Conservation (phyloP, 2,888 invertebrate genomes). For the Caenorhabditis imperialis region DNA sequence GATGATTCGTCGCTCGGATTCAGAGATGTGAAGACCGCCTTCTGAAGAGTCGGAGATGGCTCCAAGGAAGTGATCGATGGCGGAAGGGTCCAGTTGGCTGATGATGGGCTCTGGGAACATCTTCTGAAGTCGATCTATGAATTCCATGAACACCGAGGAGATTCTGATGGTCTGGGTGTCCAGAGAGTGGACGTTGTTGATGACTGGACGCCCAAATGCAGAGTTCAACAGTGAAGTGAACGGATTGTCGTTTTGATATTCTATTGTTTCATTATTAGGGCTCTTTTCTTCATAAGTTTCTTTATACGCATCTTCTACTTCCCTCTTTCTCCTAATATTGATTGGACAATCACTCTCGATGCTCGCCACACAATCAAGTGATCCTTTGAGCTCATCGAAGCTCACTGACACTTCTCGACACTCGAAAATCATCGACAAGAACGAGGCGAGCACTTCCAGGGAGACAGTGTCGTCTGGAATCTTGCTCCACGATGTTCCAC, state of each 20-base stretch:
- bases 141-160: slow-evolving; percentile 60
- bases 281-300: no score
- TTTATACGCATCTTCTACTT: not conserved
- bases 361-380: slow-evolving; percentile 48
- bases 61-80: slow-evolving; percentile 50
- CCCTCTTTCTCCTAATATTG: slow-evolving; percentile 7
- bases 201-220: no score
- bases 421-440: slow-evolving; percentile 52
- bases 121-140: slow-evolving; percentile 52
- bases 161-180: slow-evolving; percentile 66
- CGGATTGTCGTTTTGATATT: slow-evolving; percentile 37
- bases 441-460: slow-evolving; percentile 53
- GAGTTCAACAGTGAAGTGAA: slow-evolving; percentile 39
- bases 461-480: slow-evolving; percentile 65
- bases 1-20: slow-evolving; percentile 42
- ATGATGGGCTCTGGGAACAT: slow-evolving; percentile 39
- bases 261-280: no score
- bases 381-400: slow-evolving; percentile 25
- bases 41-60: slow-evolving; percentile 55
- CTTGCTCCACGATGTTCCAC: slow-evolving; percentile 56
- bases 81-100: slow-evolving; percentile 14
- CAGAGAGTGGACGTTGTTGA: slow-evolving; percentile 61
- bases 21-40: slow-evolving; percentile 46
- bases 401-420: slow-evolving; percentile 44
- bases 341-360: slow-evolving; percentile 56